A percentile compares a stretch with the other conserved stretches of the same genome.
phyloP scores from a whole-genome alignment of 2,797 vertebrate genomes.

The Nyctibius grandis region DNA sequence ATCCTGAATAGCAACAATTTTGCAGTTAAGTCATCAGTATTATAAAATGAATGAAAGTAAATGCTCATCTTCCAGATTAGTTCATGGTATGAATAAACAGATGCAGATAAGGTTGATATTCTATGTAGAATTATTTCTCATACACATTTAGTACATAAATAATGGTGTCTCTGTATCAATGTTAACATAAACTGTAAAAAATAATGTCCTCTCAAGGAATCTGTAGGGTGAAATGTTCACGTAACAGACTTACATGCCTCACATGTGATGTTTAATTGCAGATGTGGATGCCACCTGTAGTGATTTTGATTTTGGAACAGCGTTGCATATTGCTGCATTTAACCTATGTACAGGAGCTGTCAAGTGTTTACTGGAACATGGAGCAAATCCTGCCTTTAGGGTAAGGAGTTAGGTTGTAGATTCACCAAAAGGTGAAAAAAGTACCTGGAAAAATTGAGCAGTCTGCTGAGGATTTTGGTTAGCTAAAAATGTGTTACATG shows the following conservation, averaged over 20 bases:
- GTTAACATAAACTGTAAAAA: background rate
- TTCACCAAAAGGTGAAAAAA: background rate
- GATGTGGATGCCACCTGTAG: slow-evolving; percentile 97
- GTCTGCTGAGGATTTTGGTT: background rate
- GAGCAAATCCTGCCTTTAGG: slow-evolving; percentile 95
- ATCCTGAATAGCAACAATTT: background rate
- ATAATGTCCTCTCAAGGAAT: background rate
- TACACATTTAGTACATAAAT: background rate
- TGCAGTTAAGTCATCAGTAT: background rate
- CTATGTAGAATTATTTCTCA: background rate
- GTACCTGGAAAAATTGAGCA: background rate
- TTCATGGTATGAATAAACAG: background rate
- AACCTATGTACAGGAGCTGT: slow-evolving; percentile 92
- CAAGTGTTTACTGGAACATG: slow-evolving; percentile 88
- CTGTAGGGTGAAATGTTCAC: background rate
- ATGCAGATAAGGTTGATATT: background rate
- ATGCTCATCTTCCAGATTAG: background rate
- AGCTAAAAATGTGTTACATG: background rate
- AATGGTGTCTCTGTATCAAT: background rate
- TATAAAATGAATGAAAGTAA: background rate
- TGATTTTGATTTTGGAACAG: slow-evolving; percentile 97
- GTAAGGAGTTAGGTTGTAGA: slow-evolving; percentile 70
- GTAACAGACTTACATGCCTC: background rate
- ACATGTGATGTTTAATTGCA: slow-evolving; percentile 72
- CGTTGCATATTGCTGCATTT: slow-evolving; percentile 93